phyloP scores from a whole-genome alignment of 2,888 invertebrate genomes.

The Lapara coniferarum region DNA sequence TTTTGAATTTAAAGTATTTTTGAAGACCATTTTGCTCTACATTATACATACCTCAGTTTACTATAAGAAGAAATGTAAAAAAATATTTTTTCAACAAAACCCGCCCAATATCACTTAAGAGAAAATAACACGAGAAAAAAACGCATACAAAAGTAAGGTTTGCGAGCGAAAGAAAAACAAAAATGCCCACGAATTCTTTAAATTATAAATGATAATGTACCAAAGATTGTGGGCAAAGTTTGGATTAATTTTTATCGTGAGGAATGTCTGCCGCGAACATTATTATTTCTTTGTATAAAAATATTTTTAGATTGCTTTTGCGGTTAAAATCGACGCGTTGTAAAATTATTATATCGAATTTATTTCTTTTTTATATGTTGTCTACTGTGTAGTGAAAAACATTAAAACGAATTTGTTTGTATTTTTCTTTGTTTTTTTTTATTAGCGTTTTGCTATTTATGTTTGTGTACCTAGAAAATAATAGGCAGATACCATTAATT shows the following conservation, averaged over 20 bases:
- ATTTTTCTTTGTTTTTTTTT: too few relatives aligned
- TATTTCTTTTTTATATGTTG: not conserved
- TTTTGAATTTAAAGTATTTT: too few relatives aligned
- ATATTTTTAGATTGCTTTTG: slow-evolving; percentile 10
- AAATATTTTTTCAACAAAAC: not conserved
- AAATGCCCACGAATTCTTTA: slow-evolving; percentile 18
- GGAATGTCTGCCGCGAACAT: slow-evolving; percentile 11
- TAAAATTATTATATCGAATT: not conserved
- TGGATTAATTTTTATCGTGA: slow-evolving; percentile 22
- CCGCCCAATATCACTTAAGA: slow-evolving; percentile 15
- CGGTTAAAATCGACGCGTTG: not conserved
- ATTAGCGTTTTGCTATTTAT: too few relatives aligned
- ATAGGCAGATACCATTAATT: too few relatives aligned
- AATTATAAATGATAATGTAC: slow-evolving; percentile 22
- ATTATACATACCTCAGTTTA: too few relatives aligned
- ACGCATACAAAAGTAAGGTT: slow-evolving; percentile 13
- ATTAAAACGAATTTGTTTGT: too few relatives aligned
- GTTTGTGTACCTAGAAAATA: too few relatives aligned
- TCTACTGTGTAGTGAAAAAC: too few relatives aligned
- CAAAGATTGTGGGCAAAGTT: slow-evolving; percentile 20
- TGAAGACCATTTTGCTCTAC: too few relatives aligned
- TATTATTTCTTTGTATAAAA: slow-evolving; percentile 17
- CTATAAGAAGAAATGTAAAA: not conserved
- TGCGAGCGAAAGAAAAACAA: slow-evolving; percentile 1
- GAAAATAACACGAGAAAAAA: slow-evolving; percentile 4